These are phyloP conservation scores for Schizopygopsis malacanthus DNA, from an alignment of 2,797 vertebrate genomes.

Conservation along the genomic window DNA sequence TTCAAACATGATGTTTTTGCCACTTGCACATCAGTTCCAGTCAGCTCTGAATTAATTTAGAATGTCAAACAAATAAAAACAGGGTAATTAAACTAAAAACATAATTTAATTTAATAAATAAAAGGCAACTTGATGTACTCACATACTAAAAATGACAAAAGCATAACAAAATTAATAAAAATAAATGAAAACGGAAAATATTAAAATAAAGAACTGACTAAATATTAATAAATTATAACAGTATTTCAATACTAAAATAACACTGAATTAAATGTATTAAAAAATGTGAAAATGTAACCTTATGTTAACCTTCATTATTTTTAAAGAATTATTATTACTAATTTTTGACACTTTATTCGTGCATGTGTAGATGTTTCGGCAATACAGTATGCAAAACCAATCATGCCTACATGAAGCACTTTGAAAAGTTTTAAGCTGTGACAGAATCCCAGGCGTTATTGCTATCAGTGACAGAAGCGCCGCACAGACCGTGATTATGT, in stretches of 20 bases:
- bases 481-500: neutral
- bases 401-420: neutral
- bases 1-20: neutral
- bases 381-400: neutral
- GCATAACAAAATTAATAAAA: neutral
- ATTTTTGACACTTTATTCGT: neutral
- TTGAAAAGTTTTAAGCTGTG: constrained; percentile 15
- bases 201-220: neutral
- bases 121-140: neutral
- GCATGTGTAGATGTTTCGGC: neutral
- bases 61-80: neutral
- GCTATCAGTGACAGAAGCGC: constrained; percentile 27
- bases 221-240: neutral
- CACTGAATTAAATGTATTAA: neutral
- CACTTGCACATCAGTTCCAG: neutral
- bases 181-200: neutral
- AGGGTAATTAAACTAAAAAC: neutral
- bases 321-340: neutral
- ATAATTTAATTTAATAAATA: neutral
- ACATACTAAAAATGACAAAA: neutral
- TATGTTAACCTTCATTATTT: neutral
- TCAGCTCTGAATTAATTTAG: neutral
- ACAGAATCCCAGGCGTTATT: neutral
- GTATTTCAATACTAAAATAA: neutral
- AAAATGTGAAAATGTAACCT: neutral